phyloP scores from a whole-genome alignment of 2,888 invertebrate genomes.

The Chrysodeixis includens region DNA sequence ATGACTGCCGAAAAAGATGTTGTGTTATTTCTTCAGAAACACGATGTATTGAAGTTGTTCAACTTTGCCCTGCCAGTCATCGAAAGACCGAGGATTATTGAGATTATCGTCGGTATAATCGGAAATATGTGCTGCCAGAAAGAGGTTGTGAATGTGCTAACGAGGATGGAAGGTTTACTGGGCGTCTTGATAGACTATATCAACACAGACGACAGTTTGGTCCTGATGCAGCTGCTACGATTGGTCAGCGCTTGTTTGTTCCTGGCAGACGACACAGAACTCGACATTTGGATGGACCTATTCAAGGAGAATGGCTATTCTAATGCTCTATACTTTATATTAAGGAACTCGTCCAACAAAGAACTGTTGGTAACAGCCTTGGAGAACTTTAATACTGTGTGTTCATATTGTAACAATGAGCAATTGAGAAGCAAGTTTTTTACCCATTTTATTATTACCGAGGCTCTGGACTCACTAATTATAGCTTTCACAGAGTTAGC shows the following conservation, averaged over 20 bases:
- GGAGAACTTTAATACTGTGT: conserved; percentile 89
- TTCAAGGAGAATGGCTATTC: conserved; percentile 86
- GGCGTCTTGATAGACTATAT: conserved; percentile 88
- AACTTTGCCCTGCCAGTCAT: conserved; percentile 88
- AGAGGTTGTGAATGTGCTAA: conserved; percentile 88
- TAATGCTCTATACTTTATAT: conserved; percentile 91
- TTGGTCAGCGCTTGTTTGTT: conserved; percentile 90
- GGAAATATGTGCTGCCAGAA: conserved; percentile 94
- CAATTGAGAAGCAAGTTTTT: conserved; percentile 72
- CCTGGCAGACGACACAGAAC: conserved; percentile 76
- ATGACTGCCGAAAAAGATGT: conserved; percentile 95
- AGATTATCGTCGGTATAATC: conserved; percentile 95
- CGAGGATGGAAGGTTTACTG: conserved; percentile 89
- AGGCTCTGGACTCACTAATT: conserved; percentile 74
- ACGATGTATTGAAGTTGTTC: conserved; percentile 91
- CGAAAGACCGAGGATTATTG: conserved; percentile 91
- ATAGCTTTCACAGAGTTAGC: conserved; percentile 75
- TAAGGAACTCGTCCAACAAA: conserved; percentile 92
- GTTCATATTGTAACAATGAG: conserved; percentile 80
- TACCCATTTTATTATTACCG: conserved; percentile 73
- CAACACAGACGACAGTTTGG: conserved; percentile 91
- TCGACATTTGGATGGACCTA: conserved; percentile 82
- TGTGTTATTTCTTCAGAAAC: conserved; percentile 91
- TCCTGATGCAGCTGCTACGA: conserved; percentile 93
- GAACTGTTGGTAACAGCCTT: conserved; percentile 89